These are phyloP conservation scores for Drosophila mettleri DNA, from an alignment of 2,888 invertebrate genomes.

Conservation along the genomic window DNA sequence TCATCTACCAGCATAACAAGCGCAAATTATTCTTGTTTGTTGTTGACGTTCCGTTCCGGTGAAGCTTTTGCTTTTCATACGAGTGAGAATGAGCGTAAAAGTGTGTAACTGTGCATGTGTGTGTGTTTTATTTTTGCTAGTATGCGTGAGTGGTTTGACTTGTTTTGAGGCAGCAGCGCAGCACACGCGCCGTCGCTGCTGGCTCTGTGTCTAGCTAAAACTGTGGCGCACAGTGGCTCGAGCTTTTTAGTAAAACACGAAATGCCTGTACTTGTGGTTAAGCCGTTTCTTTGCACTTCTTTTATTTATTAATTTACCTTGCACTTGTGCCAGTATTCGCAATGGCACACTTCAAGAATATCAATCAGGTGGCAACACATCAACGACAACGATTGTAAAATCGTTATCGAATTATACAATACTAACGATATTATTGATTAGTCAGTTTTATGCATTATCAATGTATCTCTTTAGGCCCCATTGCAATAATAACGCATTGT, in stretches of 20 bases:
- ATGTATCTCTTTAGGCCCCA: conserved; percentile 1
- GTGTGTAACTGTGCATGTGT: conserved; percentile 13
- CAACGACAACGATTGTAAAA: background rate
- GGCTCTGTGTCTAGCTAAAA: conserved; percentile 64
- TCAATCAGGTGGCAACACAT: conserved; percentile 11
- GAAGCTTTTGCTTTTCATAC: conserved; percentile 65
- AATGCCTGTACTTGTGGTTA: background rate
- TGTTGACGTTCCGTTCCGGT: conserved; percentile 51
- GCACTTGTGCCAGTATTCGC: conserved; percentile 1
- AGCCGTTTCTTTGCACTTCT: background rate
- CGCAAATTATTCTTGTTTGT: conserved; percentile 46
- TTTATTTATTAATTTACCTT: background rate
- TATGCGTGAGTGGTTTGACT: conserved; percentile 75
- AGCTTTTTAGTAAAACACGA: conserved; percentile 16
- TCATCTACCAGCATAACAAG: conserved; percentile 4
- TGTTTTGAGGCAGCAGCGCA: conserved; percentile 73
- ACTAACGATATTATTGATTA: conserved; percentile 14
- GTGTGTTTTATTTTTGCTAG: conserved; percentile 22
- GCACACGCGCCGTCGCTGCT: conserved; percentile 73
- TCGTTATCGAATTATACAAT: background rate
- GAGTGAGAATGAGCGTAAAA: conserved; percentile 37
- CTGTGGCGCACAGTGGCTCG: conserved; percentile 67
- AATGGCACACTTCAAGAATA: conserved; percentile 4
- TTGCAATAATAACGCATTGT: conserved; percentile 25
- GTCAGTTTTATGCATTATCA: background rate